Conservation (phyloP, 2,888 invertebrate genomes). For the Calliphora vomitoria region DNA sequence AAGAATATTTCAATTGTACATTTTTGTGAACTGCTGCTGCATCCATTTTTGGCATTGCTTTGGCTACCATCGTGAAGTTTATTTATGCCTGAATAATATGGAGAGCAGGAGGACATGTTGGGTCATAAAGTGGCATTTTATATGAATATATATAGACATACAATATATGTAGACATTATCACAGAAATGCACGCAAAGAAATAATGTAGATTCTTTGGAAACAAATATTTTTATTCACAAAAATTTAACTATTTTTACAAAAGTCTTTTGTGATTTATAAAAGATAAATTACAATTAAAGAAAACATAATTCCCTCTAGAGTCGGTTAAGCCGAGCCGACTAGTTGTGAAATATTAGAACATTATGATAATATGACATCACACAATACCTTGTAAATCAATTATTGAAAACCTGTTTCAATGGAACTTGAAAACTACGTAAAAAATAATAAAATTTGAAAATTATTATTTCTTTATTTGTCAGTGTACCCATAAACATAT, state of each 20-base stretch:
- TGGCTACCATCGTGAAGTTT: neutral
- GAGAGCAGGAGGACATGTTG: neutral
- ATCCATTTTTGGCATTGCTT: neutral
- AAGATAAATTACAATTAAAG: too few relatives aligned
- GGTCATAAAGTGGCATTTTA: constrained; percentile 57
- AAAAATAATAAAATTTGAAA: too few relatives aligned
- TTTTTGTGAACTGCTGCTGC: neutral
- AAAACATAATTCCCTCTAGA: too few relatives aligned
- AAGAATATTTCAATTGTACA: constrained; percentile 13
- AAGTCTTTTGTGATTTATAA: too few relatives aligned
- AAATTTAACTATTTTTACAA: too few relatives aligned
- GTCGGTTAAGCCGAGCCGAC: too few relatives aligned
- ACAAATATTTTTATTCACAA: too few relatives aligned
- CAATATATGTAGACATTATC: neutral
- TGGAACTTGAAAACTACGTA: too few relatives aligned
- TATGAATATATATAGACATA: constrained; percentile 22
- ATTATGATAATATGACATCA: too few relatives aligned
- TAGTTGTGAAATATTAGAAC: too few relatives aligned
- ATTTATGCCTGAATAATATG: neutral
- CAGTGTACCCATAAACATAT: neutral
- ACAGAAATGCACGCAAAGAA: neutral
- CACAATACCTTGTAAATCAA: too few relatives aligned
- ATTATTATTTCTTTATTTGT: neutral
- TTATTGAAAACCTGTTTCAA: too few relatives aligned
- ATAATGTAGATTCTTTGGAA: neutral